Conservation (phyloP, 2,113 vertebrate species). For the Sporophila hypoxantha region DNA sequence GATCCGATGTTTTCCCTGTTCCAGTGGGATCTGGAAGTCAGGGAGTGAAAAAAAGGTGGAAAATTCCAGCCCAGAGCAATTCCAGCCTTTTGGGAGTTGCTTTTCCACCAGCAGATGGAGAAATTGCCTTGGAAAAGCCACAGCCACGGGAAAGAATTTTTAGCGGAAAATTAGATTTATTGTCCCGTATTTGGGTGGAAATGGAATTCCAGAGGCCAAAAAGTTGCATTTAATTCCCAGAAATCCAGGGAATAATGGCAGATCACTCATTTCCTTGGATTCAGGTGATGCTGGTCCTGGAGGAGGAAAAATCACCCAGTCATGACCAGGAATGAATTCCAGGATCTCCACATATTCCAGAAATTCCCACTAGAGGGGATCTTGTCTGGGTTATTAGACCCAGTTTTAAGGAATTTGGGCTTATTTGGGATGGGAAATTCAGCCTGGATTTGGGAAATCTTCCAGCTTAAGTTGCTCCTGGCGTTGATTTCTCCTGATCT, state of each 20-base stretch:
- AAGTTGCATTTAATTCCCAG: neutral
- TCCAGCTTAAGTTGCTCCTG: neutral
- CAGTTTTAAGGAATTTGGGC: neutral
- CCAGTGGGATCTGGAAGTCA: neutral
- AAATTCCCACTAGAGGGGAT: neutral
- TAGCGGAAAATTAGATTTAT: too few relatives aligned
- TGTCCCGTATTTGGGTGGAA: accelerated
- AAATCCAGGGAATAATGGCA: neutral
- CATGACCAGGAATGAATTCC: neutral
- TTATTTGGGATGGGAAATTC: neutral
- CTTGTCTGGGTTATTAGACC: neutral
- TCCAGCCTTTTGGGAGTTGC: neutral
- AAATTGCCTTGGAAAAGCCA: neutral
- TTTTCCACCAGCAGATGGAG: slow-evolving; percentile 27
- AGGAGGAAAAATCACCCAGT: accelerated
- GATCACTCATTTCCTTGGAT: neutral
- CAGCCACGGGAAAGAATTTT: accelerated
- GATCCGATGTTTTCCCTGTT: accelerated
- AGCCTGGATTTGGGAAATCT: neutral
- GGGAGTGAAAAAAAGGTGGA: neutral
- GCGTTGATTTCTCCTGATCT: neutral
- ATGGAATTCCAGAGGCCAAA: neutral
- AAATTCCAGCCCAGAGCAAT: neutral
- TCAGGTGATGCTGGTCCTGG: too few relatives aligned
- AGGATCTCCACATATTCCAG: neutral